These are phyloP conservation scores for Oxygymnocypris stewartii DNA, from an alignment of 2,113 vertebrate species.

Conservation along the genomic window DNA sequence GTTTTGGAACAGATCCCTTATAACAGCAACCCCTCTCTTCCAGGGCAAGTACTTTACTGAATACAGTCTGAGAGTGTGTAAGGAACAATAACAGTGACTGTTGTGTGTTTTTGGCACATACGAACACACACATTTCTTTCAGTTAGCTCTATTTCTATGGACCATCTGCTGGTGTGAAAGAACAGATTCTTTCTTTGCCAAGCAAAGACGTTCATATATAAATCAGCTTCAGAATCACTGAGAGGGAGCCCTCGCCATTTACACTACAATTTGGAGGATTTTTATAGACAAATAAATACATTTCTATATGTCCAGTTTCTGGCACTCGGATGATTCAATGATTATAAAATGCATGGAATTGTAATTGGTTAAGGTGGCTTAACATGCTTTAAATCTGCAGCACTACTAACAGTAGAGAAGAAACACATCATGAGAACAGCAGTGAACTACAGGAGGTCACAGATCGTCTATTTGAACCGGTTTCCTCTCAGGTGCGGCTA, in stretches of 20 bases:
- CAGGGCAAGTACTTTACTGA: background rate
- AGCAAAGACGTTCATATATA: conserved; percentile 15
- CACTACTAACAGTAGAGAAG: background rate
- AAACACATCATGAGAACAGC: background rate
- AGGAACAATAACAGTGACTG: conserved; percentile 11
- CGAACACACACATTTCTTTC: conserved; percentile 23
- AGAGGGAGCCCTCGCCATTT: background rate
- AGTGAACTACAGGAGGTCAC: background rate
- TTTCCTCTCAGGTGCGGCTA: conserved; percentile 17
- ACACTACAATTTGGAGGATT: background rate
- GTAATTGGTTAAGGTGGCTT: background rate
- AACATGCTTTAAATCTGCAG: background rate
- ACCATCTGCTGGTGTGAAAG: conserved; percentile 38
- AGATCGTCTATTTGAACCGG: background rate
- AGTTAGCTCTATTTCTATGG: background rate
- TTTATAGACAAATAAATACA: background rate
- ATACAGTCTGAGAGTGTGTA: background rate
- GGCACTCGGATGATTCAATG: no score
- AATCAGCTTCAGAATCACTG: background rate
- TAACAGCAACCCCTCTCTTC: background rate
- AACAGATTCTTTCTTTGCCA: conserved; percentile 41
- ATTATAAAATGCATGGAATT: background rate
- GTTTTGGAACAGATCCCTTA: background rate
- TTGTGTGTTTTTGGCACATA: background rate
- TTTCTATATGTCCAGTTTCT: background rate